phyloP scores from a whole-genome alignment of 1,140 invertebrate genomes.

The Lysiphlebus fabarum region DNA sequence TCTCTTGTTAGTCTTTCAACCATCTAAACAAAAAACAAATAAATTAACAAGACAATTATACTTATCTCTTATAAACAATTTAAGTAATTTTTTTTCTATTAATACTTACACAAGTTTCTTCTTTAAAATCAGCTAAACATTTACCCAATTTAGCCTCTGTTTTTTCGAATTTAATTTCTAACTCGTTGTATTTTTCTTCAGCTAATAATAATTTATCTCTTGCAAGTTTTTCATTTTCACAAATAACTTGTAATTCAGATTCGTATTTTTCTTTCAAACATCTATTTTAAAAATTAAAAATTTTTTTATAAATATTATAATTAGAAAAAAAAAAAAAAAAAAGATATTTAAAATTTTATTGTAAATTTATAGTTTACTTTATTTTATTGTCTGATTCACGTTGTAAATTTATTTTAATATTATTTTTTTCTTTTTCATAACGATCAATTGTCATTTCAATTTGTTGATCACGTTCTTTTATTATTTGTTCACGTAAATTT shows the following conservation, averaged over 20 bases:
- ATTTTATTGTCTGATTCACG: constrained; percentile 61
- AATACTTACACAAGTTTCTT: constrained; percentile 54
- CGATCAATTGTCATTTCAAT: constrained; percentile 65
- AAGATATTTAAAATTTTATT: constrained; percentile 11
- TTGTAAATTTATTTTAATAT: constrained; percentile 53
- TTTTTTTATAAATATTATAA: too few species aligned
- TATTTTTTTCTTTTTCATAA: constrained; percentile 60
- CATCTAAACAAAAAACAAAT: constrained; percentile 34
- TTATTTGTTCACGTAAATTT: constrained; percentile 59
- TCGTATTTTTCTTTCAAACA: constrained; percentile 73
- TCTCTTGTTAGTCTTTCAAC: constrained; percentile 54
- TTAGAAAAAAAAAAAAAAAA: constrained; percentile 18
- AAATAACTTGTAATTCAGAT: constrained; percentile 61
- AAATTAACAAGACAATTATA: too few species aligned
- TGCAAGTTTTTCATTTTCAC: constrained; percentile 56
- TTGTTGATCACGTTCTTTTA: constrained; percentile 63
- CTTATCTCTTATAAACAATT: constrained; percentile 1
- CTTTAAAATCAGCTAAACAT: constrained; percentile 48
- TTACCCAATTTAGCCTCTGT: constrained; percentile 44
- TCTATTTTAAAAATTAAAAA: constrained; percentile 48
- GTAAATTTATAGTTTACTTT: constrained; percentile 40
- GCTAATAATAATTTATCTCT: constrained; percentile 58
- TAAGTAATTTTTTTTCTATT: constrained; percentile 15
- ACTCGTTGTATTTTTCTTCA: constrained; percentile 59
- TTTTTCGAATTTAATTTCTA: constrained; percentile 52